Evolutionary conservation across 2,888 invertebrate genomes (phyloP), one percentile per base, ranked within the genome.

Genomic region (Chloromyia formosa): DNA sequence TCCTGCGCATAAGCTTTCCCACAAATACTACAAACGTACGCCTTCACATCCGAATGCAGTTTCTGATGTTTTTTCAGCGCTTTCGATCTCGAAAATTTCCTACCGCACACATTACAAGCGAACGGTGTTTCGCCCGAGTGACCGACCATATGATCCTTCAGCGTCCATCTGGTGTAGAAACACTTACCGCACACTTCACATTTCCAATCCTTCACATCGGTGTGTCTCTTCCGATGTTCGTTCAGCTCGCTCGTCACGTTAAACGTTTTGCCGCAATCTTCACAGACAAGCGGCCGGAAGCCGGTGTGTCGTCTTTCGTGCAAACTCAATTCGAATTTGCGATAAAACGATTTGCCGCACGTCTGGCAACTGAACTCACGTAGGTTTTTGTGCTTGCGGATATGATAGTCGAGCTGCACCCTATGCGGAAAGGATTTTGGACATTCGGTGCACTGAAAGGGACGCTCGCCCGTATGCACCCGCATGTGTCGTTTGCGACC

Each of bases 1-100:
- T 77, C 78, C 58, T 79, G 79, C 10, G 79, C 78, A 42, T 79
- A 79, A 7, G 77, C 77, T 53, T 78, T 79, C 3, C 77, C 77
- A 60, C 79, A 79, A 62, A 77, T 76, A 20, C 45, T 76, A 42
- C 79, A 79, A 54, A 76, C 74, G 75, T 79, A 78, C n/a, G 78
- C 75, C 61, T 78, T 78, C 0, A 78, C 77, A 20, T 74, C 79
- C 10, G 77, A 78, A 68, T 79, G 79, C 5, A 79, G 49, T 20
- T 79, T 78, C 7, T 75, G 42, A 40, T 79, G 79, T 53, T 77
- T 77, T 14, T 76, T 49, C 18, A 79, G n/a, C 7, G 79, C 78
- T 22, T 79, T 79, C 9, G 77, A 62, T 10, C 78, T 72, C 0
- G 78, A 75, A 60, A 79, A 79, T 4, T 73, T 58, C 7, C 78